Evolutionary conservation across 2,888 invertebrate genomes (phyloP).

Genomic region (Dexiosoma caninum): DNA sequence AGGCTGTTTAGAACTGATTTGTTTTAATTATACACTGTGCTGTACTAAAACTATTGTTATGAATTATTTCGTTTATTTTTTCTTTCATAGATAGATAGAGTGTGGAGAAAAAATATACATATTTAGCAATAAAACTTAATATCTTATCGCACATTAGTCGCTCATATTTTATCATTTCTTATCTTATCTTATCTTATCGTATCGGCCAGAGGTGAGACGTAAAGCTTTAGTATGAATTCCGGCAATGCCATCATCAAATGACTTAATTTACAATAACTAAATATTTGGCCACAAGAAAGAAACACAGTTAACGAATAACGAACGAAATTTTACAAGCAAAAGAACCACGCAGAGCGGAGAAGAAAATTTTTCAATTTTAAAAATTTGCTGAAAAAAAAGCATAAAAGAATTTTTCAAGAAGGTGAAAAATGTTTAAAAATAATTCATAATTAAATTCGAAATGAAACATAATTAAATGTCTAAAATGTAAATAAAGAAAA

Average conservation of each 20-base stretch:
- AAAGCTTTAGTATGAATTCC: slow-evolving; percentile 54
- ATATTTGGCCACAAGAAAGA: slow-evolving; percentile 16
- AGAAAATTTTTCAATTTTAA: background rate
- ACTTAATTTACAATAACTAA: slow-evolving; percentile 35
- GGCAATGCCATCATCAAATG: slow-evolving; percentile 47
- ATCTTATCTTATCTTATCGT: slow-evolving; percentile 61
- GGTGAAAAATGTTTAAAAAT: background rate
- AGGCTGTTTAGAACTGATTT: background rate
- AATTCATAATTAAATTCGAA: no score
- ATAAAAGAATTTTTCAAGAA: background rate
- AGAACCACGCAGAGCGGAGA: background rate
- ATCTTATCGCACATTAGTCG: slow-evolving; percentile 47
- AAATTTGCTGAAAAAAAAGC: background rate
- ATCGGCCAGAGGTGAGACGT: slow-evolving; percentile 32
- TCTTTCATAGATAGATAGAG: background rate
- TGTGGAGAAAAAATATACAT: background rate
- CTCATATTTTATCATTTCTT: slow-evolving; percentile 52
- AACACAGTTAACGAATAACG: slow-evolving; percentile 50
- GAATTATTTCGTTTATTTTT: background rate
- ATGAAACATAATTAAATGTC: no score
- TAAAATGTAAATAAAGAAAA: no score
- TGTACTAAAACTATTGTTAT: background rate
- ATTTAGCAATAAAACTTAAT: slow-evolving; percentile 38
- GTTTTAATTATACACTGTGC: background rate
- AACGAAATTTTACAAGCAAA: slow-evolving; percentile 47